Base-by-base conservation (phyloP, 1,140 invertebrate species). In the Pararge aegeria region DNA sequence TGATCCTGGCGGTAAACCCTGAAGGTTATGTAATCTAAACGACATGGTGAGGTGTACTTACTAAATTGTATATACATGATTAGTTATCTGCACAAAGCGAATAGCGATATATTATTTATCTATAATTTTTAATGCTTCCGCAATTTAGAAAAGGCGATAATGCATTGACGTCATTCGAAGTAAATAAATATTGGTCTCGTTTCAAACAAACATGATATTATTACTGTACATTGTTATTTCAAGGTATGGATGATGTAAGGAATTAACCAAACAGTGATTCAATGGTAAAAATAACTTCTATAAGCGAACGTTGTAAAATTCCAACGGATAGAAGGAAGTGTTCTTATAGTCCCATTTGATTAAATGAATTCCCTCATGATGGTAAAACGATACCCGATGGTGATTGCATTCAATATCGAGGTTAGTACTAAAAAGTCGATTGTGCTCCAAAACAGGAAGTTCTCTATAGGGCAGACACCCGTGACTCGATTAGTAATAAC, bases 371-470 rank as follows among this genome's bases (percentile, higher is more conserved):
- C 46, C n/a, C 29, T 57, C 51, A 44, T 44, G 21, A 13, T 27
- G 27, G 9, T 37, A 24, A 24, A 54, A 58, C 55, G 16, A 46
- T 20, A 12, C 48, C 10, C 30, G 40, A 37, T 38, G 10, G 52
- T 37, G 58, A 56, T 30, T 54, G 55, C 53, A 66, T 62, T 68
- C 68, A 73, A 70, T 70, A 72, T 70, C 68, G 66, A 80, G 70
- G 75, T 75, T 69, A 72, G 64, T 68, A 62, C 66, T 70, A 59
- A 69, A 69, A 73, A 72, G 60, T 66, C 57, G 55, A 71, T 72
- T 66, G 65, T 76, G 73, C 57, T 76, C 61, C 71, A 72, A 69
- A 77, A 78, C 81, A 85, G 83, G 83, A 88, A 89, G 63, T 70
- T 55, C 53, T 58, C 68, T 67, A 67, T 70, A 73, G 70, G 71